A percentile compares a stretch with the other conserved stretches of the same genome.
These are phyloP conservation scores for Perodicticus potto DNA, from an alignment of 2,797 vertebrate genomes.

Conservation along the genomic window DNA sequence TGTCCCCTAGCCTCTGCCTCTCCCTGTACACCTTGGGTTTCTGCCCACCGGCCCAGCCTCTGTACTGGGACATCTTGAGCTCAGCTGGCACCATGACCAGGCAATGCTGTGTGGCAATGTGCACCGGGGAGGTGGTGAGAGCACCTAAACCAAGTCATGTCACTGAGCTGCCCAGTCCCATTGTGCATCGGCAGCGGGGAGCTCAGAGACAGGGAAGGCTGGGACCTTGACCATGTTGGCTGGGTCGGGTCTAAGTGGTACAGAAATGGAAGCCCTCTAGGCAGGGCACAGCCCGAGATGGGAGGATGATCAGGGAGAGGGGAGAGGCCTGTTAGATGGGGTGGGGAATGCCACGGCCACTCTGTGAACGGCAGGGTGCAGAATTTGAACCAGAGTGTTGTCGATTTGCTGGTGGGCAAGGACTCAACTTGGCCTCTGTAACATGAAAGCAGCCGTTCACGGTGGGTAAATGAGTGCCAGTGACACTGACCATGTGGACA, in stretches of 20 bases:
- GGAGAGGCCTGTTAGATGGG: accelerated
- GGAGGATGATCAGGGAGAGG: not conserved
- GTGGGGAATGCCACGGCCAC: accelerated
- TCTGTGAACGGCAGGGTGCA: not conserved
- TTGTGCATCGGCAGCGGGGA: too few species aligned
- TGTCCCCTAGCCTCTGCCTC: not conserved
- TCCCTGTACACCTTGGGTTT: accelerated
- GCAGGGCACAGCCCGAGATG: not conserved
- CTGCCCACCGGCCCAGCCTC: accelerated
- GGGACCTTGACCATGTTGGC: not conserved
- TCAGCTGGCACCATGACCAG: accelerated
- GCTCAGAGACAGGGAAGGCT: not conserved
- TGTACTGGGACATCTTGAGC: not conserved
- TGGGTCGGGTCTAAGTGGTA: accelerated
- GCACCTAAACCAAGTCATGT: accelerated
- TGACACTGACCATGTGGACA: not conserved
- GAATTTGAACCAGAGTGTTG: accelerated
- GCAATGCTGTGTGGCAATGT: not conserved
- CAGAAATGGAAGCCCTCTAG: not conserved
- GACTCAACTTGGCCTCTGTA: accelerated
- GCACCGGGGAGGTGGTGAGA: accelerated
- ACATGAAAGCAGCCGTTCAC: not conserved
- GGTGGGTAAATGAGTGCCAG: accelerated
- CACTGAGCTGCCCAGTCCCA: too few species aligned
- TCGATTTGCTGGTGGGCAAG: not conserved